Evolutionary conservation across 2,113 vertebrate genomes (phyloP), one percentile per base, ranked within the genome.

Genomic region (Tonatia bakeri): DNA sequence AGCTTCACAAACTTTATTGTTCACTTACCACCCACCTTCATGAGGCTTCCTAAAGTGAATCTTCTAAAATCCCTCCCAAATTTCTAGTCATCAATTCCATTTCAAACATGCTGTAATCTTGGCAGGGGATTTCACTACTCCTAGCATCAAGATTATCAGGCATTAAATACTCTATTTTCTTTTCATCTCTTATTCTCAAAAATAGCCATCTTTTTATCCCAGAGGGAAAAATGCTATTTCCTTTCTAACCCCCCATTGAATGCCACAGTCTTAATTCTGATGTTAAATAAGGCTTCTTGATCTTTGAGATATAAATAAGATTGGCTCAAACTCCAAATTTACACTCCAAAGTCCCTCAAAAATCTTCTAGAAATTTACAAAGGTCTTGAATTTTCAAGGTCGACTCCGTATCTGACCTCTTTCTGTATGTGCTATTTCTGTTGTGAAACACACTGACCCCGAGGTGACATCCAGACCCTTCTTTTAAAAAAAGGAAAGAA

Each of bases 101-200:
- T 90, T 52, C 56, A 84, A 89, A 61, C 26, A 28, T 9, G 0
- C 28, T 59, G 20, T 65, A 87, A 87, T 94, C 75, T 50, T 87
- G 64, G 79, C 28, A 84, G 83, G 75, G 38, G 50, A 88, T 77
- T 93, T 93, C 64, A 94, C 36, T 54, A 38, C n/a, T 85, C 76
- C 5, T 38, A 72, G 76, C 94, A 91, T 96, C 52, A 67, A 87
- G 38, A 65, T 83, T 54, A 85, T 67, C 52, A n/a, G 54, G 52
- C 15, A 72, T 79, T 92, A 92, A 96, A 56, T 50, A 31, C 8
- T 36, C 65, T 47, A 84, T 73, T 92, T 97, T 77, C 85, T 76
- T 96, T 92, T 92, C 82, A 95, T 96, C 91, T 86, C 65, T 90
- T 87, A 67, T 90, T 92, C 92, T 95, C 81, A 84, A 96, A 96